Evolutionary conservation across 2,797 vertebrate species (phyloP).

Genomic region (Muscicapa comitata): DNA sequence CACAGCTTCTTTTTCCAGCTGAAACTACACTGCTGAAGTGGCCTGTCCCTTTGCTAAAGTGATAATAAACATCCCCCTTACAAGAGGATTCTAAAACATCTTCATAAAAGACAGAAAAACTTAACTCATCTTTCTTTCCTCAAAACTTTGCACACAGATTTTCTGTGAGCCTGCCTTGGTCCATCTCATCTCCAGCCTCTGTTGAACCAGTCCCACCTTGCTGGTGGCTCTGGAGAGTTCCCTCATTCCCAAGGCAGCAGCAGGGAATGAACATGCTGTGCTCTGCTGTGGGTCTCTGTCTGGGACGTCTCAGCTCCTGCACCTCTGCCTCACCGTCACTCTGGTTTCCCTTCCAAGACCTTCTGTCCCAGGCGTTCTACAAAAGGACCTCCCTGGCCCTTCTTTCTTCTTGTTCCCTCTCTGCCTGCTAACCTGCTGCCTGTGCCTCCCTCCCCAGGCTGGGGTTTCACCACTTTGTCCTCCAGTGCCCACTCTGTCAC

Average conservation of each 20-base stretch:
- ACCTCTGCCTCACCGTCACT: neutral
- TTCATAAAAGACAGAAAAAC: neutral
- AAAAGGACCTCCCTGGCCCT: neutral
- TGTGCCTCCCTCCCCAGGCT: neutral
- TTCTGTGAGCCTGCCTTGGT: neutral
- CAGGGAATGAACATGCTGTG: neutral
- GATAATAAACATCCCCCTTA: neutral
- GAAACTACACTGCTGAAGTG: neutral
- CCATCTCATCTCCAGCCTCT: neutral
- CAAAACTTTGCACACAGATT: neutral
- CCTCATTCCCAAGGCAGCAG: neutral
- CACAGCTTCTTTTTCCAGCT: neutral
- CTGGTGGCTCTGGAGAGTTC: neutral
- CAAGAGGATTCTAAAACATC: neutral
- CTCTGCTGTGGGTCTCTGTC: neutral
- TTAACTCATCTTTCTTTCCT: neutral
- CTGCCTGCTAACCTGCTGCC: neutral
- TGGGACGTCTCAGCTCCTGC: rapidly evolving
- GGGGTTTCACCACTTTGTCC: neutral
- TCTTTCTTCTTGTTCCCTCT: neutral
- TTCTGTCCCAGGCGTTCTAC: neutral
- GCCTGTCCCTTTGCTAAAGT: neutral
- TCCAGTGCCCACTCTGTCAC: neutral
- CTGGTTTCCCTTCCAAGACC: neutral
- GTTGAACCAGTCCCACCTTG: neutral